phyloP scores from a whole-genome alignment of 2,113 vertebrate species.

The Arothron firmamentum region DNA sequence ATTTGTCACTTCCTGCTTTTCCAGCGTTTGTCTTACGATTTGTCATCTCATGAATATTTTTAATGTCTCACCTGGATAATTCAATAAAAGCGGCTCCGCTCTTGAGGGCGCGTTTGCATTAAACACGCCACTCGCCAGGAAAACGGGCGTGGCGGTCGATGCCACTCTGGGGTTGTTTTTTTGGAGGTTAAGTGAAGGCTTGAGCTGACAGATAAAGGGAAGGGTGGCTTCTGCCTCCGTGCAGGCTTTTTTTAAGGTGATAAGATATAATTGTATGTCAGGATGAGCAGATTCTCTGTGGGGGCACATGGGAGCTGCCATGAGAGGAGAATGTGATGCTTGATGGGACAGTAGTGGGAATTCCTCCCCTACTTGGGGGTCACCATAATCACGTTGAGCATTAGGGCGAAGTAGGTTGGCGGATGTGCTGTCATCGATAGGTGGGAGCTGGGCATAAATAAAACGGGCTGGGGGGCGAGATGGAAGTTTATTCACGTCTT shows the following conservation, averaged over 20 bases:
- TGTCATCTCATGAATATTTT: conserved; percentile 7
- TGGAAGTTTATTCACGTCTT: conserved; percentile 4
- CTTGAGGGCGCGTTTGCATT: conserved; percentile 1
- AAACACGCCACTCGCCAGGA: neutral
- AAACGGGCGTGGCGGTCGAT: conserved; percentile 2
- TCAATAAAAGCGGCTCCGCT: neutral
- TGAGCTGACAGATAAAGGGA: conserved; percentile 52
- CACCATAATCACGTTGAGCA: neutral
- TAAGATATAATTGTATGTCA: conserved; percentile 57
- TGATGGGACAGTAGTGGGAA: conserved; percentile 27
- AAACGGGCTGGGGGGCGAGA: neutral
- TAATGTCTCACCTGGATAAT: conserved; percentile 4
- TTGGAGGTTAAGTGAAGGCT: conserved; percentile 44
- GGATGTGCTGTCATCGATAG: conserved; percentile 23
- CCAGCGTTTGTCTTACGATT: neutral
- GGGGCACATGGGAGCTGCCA: conserved; percentile 19
- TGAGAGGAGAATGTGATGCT: conserved; percentile 35
- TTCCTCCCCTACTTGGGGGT: conserved; percentile 7
- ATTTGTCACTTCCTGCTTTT: conserved; percentile 1
- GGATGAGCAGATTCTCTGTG: conserved; percentile 39
- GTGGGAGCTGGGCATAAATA: conserved; percentile 9
- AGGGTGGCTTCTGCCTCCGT: conserved; percentile 24
- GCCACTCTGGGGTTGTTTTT: conserved; percentile 8
- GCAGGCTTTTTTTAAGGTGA: conserved; percentile 41
- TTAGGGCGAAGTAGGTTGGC: conserved; percentile 1